Evolutionary conservation across 2,113 vertebrate species (phyloP), one percentile per base, ranked within the genome.

Genomic region (Sphaerodactylus townsendi): DNA sequence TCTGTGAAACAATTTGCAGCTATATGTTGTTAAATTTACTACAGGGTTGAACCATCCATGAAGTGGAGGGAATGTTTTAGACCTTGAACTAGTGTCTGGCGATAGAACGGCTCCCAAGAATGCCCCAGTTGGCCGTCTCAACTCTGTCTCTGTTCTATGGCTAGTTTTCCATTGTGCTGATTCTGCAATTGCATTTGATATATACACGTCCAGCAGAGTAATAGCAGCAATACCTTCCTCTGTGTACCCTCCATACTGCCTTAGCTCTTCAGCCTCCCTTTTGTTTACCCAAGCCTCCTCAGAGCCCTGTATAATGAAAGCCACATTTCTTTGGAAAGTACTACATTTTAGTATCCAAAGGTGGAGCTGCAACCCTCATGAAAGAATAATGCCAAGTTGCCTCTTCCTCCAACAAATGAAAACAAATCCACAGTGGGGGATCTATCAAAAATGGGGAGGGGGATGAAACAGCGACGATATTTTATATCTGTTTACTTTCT

Each of bases 401-500:
- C 2, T 83, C 50, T 33, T 3, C 77, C 5, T 70, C 65, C 2
- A 4, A 80, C 41, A 1, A 1, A 46, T 23, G 11, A 21, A 79
- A 1, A 83, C 7, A 84, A 88, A 86, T 14, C n/a, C n/a, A n/a
- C n/a, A n/a, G n/a, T n/a, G n/a, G n/a, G n/a, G n/a, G n/a, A n/a
- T n/a, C n/a, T n/a, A n/a, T n/a, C n/a, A n/a, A n/a, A 73, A 30
- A 5, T 1, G 77, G 10, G 65, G 44, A 4, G 53, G 4, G 23
- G 0, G 3, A 0, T 44, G 33, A 5, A 48, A 28, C 3, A 72
- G 4, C 2, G 39, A 30, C 17, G 68, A 66, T 39, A 1, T 13
- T 2, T 81, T 17, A 25, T n/a, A 56, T 77, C 86, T 89, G 41
- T 77, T 82, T 70, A 19, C 2, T n/a, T 1, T 72, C 53, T 89